A percentile compares a stretch with the other conserved stretches of the same genome.
Evolutionary conservation across 2,888 invertebrate species (phyloP).

Genomic region (Lysandra bellargus): DNA sequence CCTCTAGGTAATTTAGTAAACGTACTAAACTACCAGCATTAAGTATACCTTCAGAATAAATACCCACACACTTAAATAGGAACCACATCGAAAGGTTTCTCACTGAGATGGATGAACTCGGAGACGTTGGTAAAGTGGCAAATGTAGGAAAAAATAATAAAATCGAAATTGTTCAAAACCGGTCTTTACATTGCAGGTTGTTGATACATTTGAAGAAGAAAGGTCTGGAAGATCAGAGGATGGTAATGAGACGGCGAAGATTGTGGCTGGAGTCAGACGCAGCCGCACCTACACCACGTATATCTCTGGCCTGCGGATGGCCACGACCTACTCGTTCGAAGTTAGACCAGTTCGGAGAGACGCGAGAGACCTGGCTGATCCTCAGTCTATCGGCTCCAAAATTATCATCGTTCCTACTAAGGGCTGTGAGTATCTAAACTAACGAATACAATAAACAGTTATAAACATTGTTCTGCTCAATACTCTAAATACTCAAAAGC

Average conservation of each 20-base stretch:
- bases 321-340: slow-evolving; percentile 90
- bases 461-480: too few species aligned
- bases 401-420: slow-evolving; percentile 89
- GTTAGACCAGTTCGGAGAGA: slow-evolving; percentile 82
- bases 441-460: too few species aligned
- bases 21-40: too few species aligned
- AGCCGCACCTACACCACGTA: slow-evolving; percentile 78
- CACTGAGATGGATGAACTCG: too few species aligned
- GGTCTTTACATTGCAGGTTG: slow-evolving; percentile 50
- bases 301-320: slow-evolving; percentile 87
- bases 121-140: too few species aligned
- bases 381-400: slow-evolving; percentile 82
- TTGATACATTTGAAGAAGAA: slow-evolving; percentile 64
- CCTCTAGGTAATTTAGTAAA: too few species aligned
- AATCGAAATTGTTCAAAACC: not conserved
- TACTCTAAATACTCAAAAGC: not conserved
- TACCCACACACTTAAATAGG: too few species aligned
- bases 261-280: slow-evolving; percentile 48
- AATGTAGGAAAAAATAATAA: not conserved
- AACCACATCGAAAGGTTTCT: too few species aligned
- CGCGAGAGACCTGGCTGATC: slow-evolving; percentile 73
- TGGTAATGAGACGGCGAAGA: slow-evolving; percentile 49
- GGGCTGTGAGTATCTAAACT: slow-evolving; percentile 84
- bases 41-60: too few species aligned
- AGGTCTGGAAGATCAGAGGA: slow-evolving; percentile 47